Evolutionary conservation across 2,888 invertebrate species (phyloP).

Genomic region (Chironomus tentans): DNA sequence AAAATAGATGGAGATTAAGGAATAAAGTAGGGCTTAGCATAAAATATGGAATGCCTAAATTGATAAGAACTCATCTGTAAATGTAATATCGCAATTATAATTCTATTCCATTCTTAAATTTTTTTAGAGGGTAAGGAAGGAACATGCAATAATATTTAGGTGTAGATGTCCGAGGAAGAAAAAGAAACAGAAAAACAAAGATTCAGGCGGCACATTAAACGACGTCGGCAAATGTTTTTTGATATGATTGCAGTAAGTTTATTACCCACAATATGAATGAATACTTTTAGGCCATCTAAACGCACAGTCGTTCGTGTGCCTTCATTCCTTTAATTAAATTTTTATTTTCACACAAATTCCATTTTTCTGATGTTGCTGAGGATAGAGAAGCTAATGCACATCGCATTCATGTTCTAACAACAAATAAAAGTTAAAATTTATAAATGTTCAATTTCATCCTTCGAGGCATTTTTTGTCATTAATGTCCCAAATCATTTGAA

Average conservation of each 20-base stretch:
- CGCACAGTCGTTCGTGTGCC: background rate
- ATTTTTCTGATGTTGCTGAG: too few species aligned
- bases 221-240: background rate
- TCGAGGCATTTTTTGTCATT: background rate
- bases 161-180: background rate
- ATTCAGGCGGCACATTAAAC: conserved; percentile 1
- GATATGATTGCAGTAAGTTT: background rate
- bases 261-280: too few species aligned
- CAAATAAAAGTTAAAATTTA: background rate
- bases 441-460: background rate
- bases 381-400: too few species aligned
- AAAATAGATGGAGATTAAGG: too few species aligned
- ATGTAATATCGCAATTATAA: too few species aligned
- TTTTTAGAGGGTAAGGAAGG: too few species aligned
- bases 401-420: too few species aligned
- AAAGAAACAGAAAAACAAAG: background rate
- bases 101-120: too few species aligned
- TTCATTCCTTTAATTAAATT: background rate
- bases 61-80: too few species aligned
- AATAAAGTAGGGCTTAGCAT: too few species aligned
- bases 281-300: background rate
- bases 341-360: too few species aligned
- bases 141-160: conserved; percentile 1
- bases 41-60: too few species aligned
- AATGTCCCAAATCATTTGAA: background rate